Conservation (phyloP, 2,797 vertebrate genomes). For the Malurus leucopterus region DNA sequence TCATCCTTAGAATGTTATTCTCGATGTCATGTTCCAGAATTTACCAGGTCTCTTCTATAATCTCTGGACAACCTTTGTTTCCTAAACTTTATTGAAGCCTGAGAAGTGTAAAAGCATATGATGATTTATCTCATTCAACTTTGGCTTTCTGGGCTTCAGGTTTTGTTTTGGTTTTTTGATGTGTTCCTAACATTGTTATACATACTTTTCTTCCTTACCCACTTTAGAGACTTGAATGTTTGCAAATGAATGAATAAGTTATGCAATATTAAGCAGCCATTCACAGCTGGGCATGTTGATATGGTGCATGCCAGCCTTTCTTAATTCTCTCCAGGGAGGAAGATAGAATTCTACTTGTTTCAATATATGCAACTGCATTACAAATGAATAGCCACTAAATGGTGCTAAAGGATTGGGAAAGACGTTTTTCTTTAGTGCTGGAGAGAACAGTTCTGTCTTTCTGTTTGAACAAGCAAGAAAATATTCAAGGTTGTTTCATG, state of each 20-base stretch:
- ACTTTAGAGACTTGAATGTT: neutral
- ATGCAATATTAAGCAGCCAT: neutral
- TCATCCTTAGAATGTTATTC: neutral
- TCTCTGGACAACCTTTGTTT: neutral
- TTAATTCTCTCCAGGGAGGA: neutral
- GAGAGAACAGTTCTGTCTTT: neutral
- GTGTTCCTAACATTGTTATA: neutral
- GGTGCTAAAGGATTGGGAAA: slow-evolving; percentile 38
- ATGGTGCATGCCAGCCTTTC: neutral
- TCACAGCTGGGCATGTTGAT: neutral
- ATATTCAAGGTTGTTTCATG: neutral
- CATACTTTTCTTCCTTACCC: neutral
- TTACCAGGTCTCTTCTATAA: neutral
- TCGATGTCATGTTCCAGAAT: neutral
- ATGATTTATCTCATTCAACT: neutral
- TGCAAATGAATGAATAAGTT: neutral
- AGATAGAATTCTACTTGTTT: neutral
- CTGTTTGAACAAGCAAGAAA: neutral
- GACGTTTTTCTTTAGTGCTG: neutral
- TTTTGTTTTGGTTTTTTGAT: rapidly evolving
- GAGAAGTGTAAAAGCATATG: neutral
- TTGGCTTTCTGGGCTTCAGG: neutral
- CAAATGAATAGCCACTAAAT: slow-evolving; percentile 39
- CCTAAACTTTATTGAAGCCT: neutral
- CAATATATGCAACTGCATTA: neutral